Base-by-base conservation (phyloP, 1,140 invertebrate species). In the Drosophila pectinifera region DNA sequence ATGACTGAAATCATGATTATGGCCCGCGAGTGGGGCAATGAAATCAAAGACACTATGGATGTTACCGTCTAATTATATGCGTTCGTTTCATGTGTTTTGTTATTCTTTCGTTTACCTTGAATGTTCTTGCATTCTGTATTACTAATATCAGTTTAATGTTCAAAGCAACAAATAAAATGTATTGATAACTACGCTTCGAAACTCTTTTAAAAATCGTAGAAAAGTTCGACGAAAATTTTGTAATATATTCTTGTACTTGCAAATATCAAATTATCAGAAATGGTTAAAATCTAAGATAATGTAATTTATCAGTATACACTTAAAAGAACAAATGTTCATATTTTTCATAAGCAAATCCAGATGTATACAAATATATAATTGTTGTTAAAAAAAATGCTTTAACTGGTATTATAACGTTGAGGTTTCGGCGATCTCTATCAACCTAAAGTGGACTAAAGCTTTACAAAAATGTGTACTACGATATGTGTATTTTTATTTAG, bases 11-110 rank as follows among this genome's bases (percentile, higher is more conserved):
- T 97, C 57, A 92, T 97, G 65, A 94, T 97, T 80, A 96, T 98
- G 92, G 94, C 95, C 48, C 93, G 94, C 74, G 95, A 96, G 94
- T 97, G 97, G 96, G 96, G 97, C 93, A 94, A 93, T 91, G 65
- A 73, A 41, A 92, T 92, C 41, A 65, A 80, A 49, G 75, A 91
- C 57, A 64, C 68, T 6, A 90, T 90, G 70, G 69, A 88, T 46
- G 65, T 89, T 20, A 18, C 18, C 36, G 80, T 72, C 20, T 86
- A 85, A 72, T 34, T 39, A 22, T 18, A 36, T 42, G 31, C 65
- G 55, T 67, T 75, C 69, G 26, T 63, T 74, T 43, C 34, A 51
- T 57, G 34, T 64, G 38, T 45, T 69, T 86, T 86, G 82, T 86
- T 86, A 69, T 63, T 67, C 31, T 67, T 73, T 78, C 34, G 5